A percentile compares a stretch with the other conserved stretches of the same genome.
Evolutionary conservation across 2,888 invertebrate species (phyloP).

Genomic region (Phyllotreta striolata): DNA sequence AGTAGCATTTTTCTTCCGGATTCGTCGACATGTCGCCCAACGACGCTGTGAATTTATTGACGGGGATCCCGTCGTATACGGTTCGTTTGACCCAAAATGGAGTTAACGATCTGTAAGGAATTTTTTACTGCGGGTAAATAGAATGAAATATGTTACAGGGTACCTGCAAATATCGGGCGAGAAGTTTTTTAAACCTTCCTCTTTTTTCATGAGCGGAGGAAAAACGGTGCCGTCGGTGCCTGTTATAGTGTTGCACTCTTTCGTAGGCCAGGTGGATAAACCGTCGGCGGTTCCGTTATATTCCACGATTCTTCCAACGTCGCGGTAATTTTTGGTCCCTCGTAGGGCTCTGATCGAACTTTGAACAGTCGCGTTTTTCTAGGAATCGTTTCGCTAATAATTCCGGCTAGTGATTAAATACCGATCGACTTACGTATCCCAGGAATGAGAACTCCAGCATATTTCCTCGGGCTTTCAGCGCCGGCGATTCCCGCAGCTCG

Average conservation of each 20-base stretch:
- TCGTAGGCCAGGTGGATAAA: conserved; percentile 71
- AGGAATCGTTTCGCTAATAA: not conserved
- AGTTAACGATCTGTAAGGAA: conserved; percentile 65
- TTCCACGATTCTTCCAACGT: conserved; percentile 77
- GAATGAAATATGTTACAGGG: not conserved
- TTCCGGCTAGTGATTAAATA: not conserved
- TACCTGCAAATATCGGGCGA: conserved; percentile 81
- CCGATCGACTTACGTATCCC: conserved; percentile 67
- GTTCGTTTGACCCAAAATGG: conserved; percentile 69
- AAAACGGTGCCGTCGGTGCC: conserved; percentile 92
- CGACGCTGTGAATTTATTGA: conserved; percentile 72
- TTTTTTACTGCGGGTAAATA: not conserved
- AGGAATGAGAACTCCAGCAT: conserved; percentile 77
- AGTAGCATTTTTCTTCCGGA: conserved; percentile 66
- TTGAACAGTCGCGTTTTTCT: conserved; percentile 79
- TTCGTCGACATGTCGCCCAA: conserved; percentile 75
- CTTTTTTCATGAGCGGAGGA: conserved; percentile 71
- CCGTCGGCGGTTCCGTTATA: conserved; percentile 69
- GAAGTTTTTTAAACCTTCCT: conserved; percentile 74
- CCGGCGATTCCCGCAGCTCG: conserved; percentile 71
- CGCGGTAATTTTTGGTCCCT: conserved; percentile 75
- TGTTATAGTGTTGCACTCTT: conserved; percentile 75
- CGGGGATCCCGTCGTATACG: conserved; percentile 73
- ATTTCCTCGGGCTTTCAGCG: conserved; percentile 68
- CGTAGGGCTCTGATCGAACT: conserved; percentile 76